phyloP scores from a whole-genome alignment of 1,140 invertebrate species.

The Drosophila melanogaster region Release_6_plus_ISO1_MT NT_037436.4:19098501-19099000 shows the following conservation, averaged over 20 bases:
- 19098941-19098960: constrained; percentile 16
- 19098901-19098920: constrained; percentile 51
- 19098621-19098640: constrained; percentile 75
- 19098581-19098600: constrained; percentile 77
- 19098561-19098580: constrained; percentile 66
- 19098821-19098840: neutral
- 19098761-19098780: constrained; percentile 68
- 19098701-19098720: constrained; percentile 26
- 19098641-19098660: constrained; percentile 57
- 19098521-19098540: constrained; percentile 68
- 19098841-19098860: neutral
- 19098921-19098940: constrained; percentile 35
- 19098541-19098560: constrained; percentile 62
- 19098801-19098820: constrained; percentile 16
- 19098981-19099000: constrained; percentile 64
- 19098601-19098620: constrained; percentile 77
- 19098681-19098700: constrained; percentile 22
- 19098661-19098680: constrained; percentile 24
- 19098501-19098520: constrained; percentile 69
- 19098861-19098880: constrained; percentile 45
- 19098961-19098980: constrained; percentile 37
- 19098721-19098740: constrained; percentile 53
- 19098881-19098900: constrained; percentile 57
- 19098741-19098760: constrained; percentile 37
- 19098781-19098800: constrained; percentile 51